Evolutionary conservation across 2,888 invertebrate species (phyloP), one percentile per base, ranked within the genome.

Genomic region (Drosophila formosana): DNA sequence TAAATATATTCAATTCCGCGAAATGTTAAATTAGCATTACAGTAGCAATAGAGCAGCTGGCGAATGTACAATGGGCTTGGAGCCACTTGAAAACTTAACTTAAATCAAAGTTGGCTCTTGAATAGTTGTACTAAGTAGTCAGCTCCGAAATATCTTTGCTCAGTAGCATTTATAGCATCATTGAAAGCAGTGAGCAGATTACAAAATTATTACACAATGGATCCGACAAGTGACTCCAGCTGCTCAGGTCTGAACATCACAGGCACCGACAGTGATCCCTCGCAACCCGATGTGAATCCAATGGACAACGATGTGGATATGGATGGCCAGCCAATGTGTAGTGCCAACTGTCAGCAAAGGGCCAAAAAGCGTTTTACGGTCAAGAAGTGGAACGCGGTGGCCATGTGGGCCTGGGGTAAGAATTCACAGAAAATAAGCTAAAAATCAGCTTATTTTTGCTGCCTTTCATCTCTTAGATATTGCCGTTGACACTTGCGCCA

Each of bases 351-450:
- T 25, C 52, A 60, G 34, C n/a, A 26, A 13, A 61, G 26, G 23
- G 53, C 2, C 28, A 57, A 51, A 92, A 98, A 98, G 92, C 95
- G 98, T 90, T 99, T 99, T 91, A 98, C 98, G 95, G 98, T 99
- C 0, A 98, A 98, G 94, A 98, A 98, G 96, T 99, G 99, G 99
- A 98, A 98, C 93, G 99, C 99, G 61, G 99, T 99, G n/a, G 99
- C 99, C 57, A 93, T 99, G 25, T 99, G 99, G 99, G 98, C 99
- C 65, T 99, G 98, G 98, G 98, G 75, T 76, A 60, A 66, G 63
- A 26, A 37, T 4, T 2, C 0, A 37, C 2, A 4, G 2, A 37
- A n/a, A 32, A 52, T 57, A 55, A 55, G 63, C 50, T 34, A 7
- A n/a, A 63, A 80, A 74, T 78, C 71, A 66, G 85, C 78, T 84